Evolutionary conservation across 92 coral and sea anemone species (phyloP).

Genomic region (Porites rus): DNA sequence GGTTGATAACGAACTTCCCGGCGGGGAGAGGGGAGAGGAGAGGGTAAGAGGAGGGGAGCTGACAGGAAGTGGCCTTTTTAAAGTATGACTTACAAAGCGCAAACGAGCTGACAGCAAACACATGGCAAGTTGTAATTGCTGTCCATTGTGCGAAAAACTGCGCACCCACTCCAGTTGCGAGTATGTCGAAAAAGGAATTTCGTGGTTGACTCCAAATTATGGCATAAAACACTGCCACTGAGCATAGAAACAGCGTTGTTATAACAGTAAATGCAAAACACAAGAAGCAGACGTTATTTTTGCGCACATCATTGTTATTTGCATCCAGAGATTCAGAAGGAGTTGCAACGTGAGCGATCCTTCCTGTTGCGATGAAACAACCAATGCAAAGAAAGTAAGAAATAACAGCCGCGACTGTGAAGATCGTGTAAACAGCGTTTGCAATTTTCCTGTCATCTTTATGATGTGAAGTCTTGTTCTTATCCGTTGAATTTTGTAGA

Average conservation of each 20-base stretch:
- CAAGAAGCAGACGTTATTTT: constrained; percentile 38
- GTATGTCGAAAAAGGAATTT: constrained; percentile 54
- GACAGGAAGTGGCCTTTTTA: no score
- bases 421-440: constrained; percentile 64
- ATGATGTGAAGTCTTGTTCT: constrained; percentile 11
- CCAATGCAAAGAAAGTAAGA: constrained; percentile 62
- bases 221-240: constrained; percentile 73
- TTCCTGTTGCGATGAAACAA: constrained; percentile 47
- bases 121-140: constrained; percentile 79
- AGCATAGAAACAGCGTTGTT: constrained; percentile 39
- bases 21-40: constrained; percentile 34
- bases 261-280: constrained; percentile 45
- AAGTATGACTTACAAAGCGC: constrained; percentile 56
- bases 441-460: constrained; percentile 59
- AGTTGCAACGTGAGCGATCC: constrained; percentile 40
- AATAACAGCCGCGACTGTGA: constrained; percentile 62
- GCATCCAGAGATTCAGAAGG: constrained; percentile 43
- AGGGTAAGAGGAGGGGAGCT: background rate
- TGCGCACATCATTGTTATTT: constrained; percentile 41
- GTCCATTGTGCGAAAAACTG: constrained; percentile 85
- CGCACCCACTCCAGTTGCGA: constrained; percentile 71
- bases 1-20: constrained; percentile 17
- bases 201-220: constrained; percentile 52
- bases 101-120: constrained; percentile 72
- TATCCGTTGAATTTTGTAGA: constrained; percentile 54